A percentile compares a stretch with the other conserved stretches of the same genome.
phyloP scores from a whole-genome alignment of 92 coral and sea anemone genomes.

The Parazoanthus darwini region DNA sequence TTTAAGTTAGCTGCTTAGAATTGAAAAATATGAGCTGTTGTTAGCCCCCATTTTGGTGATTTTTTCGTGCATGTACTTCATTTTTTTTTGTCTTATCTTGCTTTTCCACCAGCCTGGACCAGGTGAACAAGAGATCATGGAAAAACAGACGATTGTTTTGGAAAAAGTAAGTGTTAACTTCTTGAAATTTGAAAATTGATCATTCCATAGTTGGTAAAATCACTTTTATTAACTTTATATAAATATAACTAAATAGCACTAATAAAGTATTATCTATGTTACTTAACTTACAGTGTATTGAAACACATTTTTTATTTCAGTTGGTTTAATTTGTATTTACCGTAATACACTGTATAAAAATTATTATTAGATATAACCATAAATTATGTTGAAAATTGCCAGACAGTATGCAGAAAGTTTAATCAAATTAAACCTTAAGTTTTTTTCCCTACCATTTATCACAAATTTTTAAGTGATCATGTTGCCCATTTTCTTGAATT shows the following conservation, averaged over 20 bases:
- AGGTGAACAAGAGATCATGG: constrained; percentile 71
- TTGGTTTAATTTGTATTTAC: too few species aligned
- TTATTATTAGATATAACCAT: too few species aligned
- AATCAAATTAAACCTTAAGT: too few species aligned
- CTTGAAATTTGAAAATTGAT: background rate
- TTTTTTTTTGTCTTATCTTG: background rate
- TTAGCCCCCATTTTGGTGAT: too few species aligned
- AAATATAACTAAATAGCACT: background rate
- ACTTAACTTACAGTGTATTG: background rate
- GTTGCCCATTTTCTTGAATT: too few species aligned
- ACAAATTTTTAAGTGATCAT: too few species aligned
- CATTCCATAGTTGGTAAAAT: background rate
- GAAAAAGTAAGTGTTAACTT: constrained; percentile 70
- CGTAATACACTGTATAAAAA: too few species aligned
- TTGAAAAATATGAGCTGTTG: too few species aligned
- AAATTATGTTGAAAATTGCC: too few species aligned
- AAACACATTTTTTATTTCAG: background rate
- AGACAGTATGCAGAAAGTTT: too few species aligned
- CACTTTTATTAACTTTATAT: background rate
- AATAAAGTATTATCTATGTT: background rate
- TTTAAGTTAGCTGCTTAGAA: too few species aligned
- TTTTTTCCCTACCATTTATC: too few species aligned
- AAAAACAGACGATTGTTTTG: constrained; percentile 84
- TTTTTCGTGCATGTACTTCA: background rate
- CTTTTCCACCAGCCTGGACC: constrained; percentile 40